Percentiles rank a stretch among this genome's conserved stretches.
Evolutionary conservation across 2,888 invertebrate species (phyloP).

Genomic region (Eutolmus rufibarbis): DNA sequence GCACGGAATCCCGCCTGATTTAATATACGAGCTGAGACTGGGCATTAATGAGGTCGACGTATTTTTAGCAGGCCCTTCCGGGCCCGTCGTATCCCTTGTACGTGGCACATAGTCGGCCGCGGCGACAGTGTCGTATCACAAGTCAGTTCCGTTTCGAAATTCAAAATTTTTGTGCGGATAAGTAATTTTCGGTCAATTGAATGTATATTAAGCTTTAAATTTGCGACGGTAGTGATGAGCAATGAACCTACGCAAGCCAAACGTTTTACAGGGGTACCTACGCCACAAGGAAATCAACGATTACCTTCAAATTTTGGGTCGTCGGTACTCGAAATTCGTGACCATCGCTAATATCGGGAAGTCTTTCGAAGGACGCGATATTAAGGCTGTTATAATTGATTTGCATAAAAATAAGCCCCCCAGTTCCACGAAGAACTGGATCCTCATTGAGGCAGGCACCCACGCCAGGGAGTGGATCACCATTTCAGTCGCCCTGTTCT

Average conservation of each 20-base stretch:
- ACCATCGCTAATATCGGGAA: conserved; percentile 56
- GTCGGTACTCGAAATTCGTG: conserved; percentile 55
- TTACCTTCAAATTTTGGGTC: conserved; percentile 57
- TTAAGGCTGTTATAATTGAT: conserved; percentile 59
- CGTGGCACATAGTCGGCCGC: background rate
- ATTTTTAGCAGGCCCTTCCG: conserved; percentile 17
- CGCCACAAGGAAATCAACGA: conserved; percentile 57
- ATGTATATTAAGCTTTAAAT: background rate
- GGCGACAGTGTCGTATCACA: background rate
- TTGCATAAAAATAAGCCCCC: conserved; percentile 51
- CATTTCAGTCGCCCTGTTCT: conserved; percentile 68
- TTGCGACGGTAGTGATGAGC: conserved; percentile 37
- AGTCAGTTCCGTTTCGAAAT: background rate
- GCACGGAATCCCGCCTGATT: conserved; percentile 9
- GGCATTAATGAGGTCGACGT: conserved; percentile 24
- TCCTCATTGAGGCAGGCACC: conserved; percentile 61
- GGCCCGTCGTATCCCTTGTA: background rate
- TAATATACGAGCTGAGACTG: background rate
- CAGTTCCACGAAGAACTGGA: conserved; percentile 45
- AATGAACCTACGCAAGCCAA: conserved; percentile 50
- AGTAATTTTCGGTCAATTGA: background rate
- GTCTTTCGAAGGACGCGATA: conserved; percentile 56
- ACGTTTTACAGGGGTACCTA: conserved; percentile 56
- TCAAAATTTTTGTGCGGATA: background rate
- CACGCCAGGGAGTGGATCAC: conserved; percentile 76